phyloP scores from a whole-genome alignment of 2,797 vertebrate genomes.

The Parotocinclus haroldoi region DNA sequence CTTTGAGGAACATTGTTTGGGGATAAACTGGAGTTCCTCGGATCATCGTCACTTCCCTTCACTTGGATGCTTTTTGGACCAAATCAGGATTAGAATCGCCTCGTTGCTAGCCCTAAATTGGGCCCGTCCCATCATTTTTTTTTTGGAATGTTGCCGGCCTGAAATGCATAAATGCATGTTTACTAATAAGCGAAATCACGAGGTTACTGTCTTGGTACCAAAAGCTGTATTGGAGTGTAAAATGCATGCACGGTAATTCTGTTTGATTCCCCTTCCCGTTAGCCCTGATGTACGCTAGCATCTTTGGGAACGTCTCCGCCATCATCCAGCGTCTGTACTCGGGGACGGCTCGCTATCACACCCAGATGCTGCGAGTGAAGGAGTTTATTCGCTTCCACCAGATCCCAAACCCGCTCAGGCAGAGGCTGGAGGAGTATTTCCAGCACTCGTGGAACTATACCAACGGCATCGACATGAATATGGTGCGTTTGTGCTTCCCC shows the following conservation, averaged over 20 bases:
- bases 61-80: too few species aligned
- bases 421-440: conserved; percentile 96
- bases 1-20: too few species aligned
- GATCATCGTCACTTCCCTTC: too few species aligned
- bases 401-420: conserved; percentile 94
- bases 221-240: neutral
- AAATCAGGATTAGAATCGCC: too few species aligned
- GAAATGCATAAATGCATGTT: neutral
- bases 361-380: conserved; percentile 97
- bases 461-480: conserved; percentile 99
- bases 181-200: too few species aligned
- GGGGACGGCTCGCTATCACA: conserved; percentile 94
- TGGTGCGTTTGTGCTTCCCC: conserved; percentile 73
- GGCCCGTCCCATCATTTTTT: too few species aligned
- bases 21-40: too few species aligned
- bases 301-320: conserved; percentile 98
- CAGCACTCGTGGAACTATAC: conserved; percentile 98
- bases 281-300: conserved; percentile 99
- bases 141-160: too few species aligned
- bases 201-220: neutral
- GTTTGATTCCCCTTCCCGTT: conserved; percentile 49
- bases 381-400: conserved; percentile 99
- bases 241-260: conserved; percentile 37
- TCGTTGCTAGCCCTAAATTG: too few species aligned
- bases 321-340: conserved; percentile 99